These are phyloP conservation scores for Psilopogon haemacephalus DNA, from an alignment of 2,113 vertebrate genomes.

Conservation along the genomic window DNA sequence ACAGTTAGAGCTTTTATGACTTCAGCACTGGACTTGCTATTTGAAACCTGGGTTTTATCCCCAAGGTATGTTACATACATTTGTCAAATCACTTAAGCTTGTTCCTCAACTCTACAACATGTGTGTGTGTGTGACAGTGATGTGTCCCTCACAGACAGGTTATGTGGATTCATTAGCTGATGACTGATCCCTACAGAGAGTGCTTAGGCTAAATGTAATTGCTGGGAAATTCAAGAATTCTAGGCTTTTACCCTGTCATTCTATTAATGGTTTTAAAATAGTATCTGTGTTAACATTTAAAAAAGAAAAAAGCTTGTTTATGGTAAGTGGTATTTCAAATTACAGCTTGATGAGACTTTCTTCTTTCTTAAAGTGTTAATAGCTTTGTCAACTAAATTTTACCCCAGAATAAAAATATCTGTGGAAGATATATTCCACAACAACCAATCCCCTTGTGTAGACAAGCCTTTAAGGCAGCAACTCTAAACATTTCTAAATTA, in stretches of 20 bases:
- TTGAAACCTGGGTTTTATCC: background rate
- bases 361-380: background rate
- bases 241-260: background rate
- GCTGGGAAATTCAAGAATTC: background rate
- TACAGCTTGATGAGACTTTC: background rate
- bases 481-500: conserved; percentile 11
- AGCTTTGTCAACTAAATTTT: conserved; percentile 10
- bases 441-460: conserved; percentile 5
- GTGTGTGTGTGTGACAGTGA: fast-evolving
- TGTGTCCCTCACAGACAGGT: background rate
- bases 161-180: background rate
- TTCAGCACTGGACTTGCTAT: background rate
- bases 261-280: background rate
- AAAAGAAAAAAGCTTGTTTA: background rate
- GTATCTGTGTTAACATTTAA: background rate
- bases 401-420: conserved; percentile 22
- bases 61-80: background rate
- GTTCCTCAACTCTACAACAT: background rate
- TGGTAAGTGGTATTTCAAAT: background rate
- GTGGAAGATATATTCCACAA: background rate
- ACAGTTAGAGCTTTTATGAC: background rate
- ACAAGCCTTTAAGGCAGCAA: conserved; percentile 25
- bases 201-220: background rate
- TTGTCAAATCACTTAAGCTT: background rate
- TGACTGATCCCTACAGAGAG: background rate